Base-by-base conservation (phyloP, 1,140 invertebrate species). In the Diuraphis noxia region DNA sequence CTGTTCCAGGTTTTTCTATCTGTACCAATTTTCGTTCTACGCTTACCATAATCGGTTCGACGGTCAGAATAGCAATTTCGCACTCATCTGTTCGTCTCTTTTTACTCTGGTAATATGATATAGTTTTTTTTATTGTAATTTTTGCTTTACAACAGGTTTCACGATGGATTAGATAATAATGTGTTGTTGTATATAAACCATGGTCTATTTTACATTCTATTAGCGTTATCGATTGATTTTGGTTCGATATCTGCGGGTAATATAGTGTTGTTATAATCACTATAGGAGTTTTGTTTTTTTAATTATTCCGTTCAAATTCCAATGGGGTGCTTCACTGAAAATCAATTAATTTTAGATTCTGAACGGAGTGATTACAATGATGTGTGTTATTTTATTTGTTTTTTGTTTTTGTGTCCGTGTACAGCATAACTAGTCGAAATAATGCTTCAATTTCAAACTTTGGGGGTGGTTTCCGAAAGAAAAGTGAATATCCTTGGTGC, bases 21-120 rank as follows among this genome's bases (percentile, higher is more conserved):
- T 99, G 91, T 99, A 99, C 94, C 99, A 99, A 94, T 99, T 99
- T 94, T 98, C 98, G 21, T 99, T 99, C 95, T 99, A 99, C 94
- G 99, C 98, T n/a, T 99, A 99, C 94, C 98, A 99, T 94, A 99
- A 99, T 94, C 96, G 99, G 89, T 99, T 99, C 94, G 99, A 99
- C 94, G 99, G 99, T 52, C 99, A 99, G 94, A 99, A 99, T 95
- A 98, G 98, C 93, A 97, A 97, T 82, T 94, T 99, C 92, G 99
- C 99, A 6, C 95, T 99, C 13, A 95, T 99, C 84, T 98, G 98
- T 23, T 99, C 98, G 0, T 99, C 98, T 97, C 96, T 99, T 1
- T 99, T 99, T 94, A 99, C 98, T 93, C 97, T 99, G 97, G 98
- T 94, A 93, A 93, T 92, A 89, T 30, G 17, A 43, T 23, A 84